Conservation (phyloP, 2,888 invertebrate species). For the Sphaerophoria rueppellii region DNA sequence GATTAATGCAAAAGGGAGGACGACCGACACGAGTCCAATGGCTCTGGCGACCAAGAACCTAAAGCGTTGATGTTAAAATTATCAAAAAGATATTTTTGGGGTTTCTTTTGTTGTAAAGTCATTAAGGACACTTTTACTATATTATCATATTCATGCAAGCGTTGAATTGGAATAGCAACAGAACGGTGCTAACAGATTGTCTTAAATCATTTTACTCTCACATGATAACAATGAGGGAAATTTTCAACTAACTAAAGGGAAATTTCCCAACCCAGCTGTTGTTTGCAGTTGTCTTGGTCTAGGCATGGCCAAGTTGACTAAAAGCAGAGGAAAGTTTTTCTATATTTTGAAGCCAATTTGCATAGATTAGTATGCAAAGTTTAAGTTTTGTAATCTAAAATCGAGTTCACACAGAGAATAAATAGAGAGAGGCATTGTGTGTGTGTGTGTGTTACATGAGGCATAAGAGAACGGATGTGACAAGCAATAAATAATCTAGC, state of each 20-base stretch:
- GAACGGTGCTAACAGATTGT: not conserved
- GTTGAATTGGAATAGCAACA: not conserved
- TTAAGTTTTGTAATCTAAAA: conserved; percentile 45
- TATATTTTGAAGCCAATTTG: conserved; percentile 56
- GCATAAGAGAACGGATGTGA: conserved; percentile 23
- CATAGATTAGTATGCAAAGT: conserved; percentile 65
- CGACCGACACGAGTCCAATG: conserved; percentile 27
- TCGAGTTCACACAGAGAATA: conserved; percentile 25
- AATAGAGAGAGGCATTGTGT: not conserved
- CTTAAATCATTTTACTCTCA: not conserved
- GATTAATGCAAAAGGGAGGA: conserved; percentile 29
- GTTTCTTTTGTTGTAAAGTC: conserved; percentile 25
- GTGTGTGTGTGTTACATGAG: not conserved
- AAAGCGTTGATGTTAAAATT: conserved; percentile 47
- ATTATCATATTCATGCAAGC: conserved; percentile 37
- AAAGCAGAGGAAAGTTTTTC: conserved; percentile 34
- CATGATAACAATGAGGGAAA: too few species aligned
- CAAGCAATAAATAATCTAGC: conserved; percentile 39
- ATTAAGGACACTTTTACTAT: conserved; percentile 15
- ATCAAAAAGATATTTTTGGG: conserved; percentile 36
- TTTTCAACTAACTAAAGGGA: not conserved
- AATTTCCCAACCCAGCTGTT: not conserved
- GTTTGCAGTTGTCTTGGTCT: not conserved
- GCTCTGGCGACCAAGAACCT: conserved; percentile 33
- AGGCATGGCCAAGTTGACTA: not conserved